phyloP scores from a whole-genome alignment of 2,888 invertebrate species.

The Baronia brevicornis region DNA sequence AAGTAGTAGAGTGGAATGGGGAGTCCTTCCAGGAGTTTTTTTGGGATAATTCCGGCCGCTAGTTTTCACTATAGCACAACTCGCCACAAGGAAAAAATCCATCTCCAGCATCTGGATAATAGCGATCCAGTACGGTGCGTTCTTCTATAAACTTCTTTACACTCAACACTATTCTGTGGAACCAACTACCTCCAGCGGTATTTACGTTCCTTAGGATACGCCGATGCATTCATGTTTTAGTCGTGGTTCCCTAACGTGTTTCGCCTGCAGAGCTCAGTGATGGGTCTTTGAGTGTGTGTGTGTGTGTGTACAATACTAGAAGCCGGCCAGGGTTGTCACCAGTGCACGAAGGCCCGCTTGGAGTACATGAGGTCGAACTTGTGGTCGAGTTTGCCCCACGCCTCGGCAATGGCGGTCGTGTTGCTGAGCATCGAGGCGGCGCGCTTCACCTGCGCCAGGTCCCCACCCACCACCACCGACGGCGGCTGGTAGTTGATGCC shows the following conservation, averaged over 20 bases:
- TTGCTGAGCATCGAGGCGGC: slow-evolving; percentile 94
- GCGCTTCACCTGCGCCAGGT: slow-evolving; percentile 87
- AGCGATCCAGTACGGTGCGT: too few relatives aligned
- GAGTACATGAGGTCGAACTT: slow-evolving; percentile 97
- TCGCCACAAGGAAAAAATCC: too few relatives aligned
- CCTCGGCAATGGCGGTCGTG: slow-evolving; percentile 92
- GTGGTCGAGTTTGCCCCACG: slow-evolving; percentile 92
- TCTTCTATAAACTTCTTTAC: too few relatives aligned
- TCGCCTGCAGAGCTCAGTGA: neutral
- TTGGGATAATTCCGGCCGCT: too few relatives aligned
- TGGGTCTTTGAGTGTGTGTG: neutral
- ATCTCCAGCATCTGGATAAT: too few relatives aligned
- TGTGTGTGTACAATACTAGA: neutral
- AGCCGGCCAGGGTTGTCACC: slow-evolving; percentile 73
- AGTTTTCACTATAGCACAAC: too few relatives aligned
- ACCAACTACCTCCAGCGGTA: too few relatives aligned
- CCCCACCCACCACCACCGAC: slow-evolving; percentile 83
- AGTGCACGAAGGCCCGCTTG: slow-evolving; percentile 96
- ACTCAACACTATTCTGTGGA: too few relatives aligned
- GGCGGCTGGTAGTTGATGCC: slow-evolving; percentile 92
- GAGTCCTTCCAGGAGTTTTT: too few relatives aligned
- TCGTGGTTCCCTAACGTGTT: neutral
- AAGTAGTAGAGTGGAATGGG: too few relatives aligned
- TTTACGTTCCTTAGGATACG: too few relatives aligned
- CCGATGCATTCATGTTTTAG: too few relatives aligned